phyloP scores from a whole-genome alignment of 2,797 vertebrate species.

The Hydrocynus forskahlii region DNA sequence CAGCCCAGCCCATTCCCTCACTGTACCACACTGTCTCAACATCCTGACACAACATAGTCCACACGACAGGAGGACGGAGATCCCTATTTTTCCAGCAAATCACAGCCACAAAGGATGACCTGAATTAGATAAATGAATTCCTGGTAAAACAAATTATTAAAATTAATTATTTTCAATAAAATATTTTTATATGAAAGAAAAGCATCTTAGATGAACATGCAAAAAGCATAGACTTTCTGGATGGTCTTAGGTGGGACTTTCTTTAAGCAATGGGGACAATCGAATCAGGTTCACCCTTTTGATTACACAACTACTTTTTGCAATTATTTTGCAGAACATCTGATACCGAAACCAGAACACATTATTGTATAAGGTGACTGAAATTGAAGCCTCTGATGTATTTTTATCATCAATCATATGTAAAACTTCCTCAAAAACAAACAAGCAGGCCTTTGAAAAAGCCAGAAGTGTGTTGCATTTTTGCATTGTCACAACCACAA shows the following conservation, averaged over 20 bases:
- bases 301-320: no score
- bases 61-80: no score
- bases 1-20: constrained; percentile 48
- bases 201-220: no score
- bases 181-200: no score
- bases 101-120: no score
- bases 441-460: no score
- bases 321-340: background rate
- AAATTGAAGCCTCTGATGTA: background rate
- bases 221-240: background rate
- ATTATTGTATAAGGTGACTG: background rate
- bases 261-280: no score
- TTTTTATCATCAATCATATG: constrained; percentile 4
- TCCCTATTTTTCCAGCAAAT: no score
- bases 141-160: no score
- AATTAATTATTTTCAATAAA: no score
- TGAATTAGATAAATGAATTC: no score
- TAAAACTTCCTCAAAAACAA: background rate
- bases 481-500: constrained; percentile 9
- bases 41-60: constrained; percentile 9
- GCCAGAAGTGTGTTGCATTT: background rate
- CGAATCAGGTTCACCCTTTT: no score
- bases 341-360: background rate
- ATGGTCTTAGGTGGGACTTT: background rate
- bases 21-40: constrained; percentile 6